A percentile compares a stretch with the other conserved stretches of the same genome.
Conservation (phyloP, 2,797 vertebrate genomes). For the Helicolenus hilgendorfi region DNA sequence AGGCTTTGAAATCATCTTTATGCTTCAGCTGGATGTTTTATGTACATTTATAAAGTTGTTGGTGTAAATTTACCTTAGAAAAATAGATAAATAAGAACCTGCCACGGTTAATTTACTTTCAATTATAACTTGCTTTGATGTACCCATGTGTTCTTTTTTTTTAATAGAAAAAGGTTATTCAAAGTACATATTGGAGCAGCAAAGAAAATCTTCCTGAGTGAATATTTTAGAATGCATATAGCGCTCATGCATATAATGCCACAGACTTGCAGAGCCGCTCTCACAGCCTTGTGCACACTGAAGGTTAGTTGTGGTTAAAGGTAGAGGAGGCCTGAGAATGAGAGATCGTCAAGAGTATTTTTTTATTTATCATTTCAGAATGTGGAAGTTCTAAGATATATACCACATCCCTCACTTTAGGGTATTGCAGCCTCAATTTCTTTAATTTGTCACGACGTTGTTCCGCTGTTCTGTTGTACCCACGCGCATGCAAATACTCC, state of each 20-base stretch:
- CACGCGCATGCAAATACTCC: fast-evolving
- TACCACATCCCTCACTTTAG: no score
- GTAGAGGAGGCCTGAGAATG: no score
- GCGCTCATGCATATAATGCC: not conserved
- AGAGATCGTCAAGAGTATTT: fast-evolving
- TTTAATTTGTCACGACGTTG: no score
- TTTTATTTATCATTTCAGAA: not conserved
- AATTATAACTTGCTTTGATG: constrained; percentile 39
- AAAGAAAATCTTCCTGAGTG: not conserved
- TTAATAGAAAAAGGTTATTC: constrained; percentile 5
- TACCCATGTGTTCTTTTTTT: not conserved
- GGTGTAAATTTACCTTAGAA: not conserved
- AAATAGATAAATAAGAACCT: not conserved
- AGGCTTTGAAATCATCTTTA: constrained; percentile 37
- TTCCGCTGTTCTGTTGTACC: no score
- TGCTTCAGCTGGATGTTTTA: not conserved
- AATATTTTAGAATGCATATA: not conserved
- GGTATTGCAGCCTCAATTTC: no score
- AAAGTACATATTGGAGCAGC: not conserved
- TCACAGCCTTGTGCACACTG: not conserved
- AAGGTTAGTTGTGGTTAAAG: not conserved
- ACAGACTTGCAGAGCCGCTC: not conserved
- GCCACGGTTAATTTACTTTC: not conserved
- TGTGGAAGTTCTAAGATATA: not conserved
- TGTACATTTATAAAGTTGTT: not conserved